Evolutionary conservation across 2,888 invertebrate genomes (phyloP).

Genomic region (Pyrocoelia pectoralis): DNA sequence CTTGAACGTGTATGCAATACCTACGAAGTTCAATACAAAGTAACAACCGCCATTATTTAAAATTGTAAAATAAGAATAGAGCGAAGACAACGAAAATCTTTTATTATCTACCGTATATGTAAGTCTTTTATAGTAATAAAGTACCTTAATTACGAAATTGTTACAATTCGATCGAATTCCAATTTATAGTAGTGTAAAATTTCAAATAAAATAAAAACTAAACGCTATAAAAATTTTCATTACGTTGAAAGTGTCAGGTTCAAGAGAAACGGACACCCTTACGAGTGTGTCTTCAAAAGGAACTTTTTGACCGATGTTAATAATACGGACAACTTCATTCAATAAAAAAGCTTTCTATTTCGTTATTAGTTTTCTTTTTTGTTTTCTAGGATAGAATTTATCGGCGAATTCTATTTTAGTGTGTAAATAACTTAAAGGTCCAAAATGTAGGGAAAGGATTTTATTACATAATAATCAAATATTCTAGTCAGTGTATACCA

Average conservation of each 20-base stretch:
- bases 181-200: slow-evolving; percentile 32
- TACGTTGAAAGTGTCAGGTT: slow-evolving; percentile 49
- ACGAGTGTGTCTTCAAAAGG: slow-evolving; percentile 49
- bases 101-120: too few species aligned
- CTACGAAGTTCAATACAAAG: too few species aligned
- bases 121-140: too few species aligned
- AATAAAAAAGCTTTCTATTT: slow-evolving; percentile 13
- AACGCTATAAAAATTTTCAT: slow-evolving; percentile 53
- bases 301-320: slow-evolving; percentile 41
- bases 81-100: too few species aligned
- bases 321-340: slow-evolving; percentile 42
- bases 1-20: too few species aligned
- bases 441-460: neutral
- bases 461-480: slow-evolving; percentile 5
- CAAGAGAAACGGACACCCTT: slow-evolving; percentile 51
- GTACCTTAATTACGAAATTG: too few species aligned
- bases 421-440: neutral
- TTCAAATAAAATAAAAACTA: slow-evolving; percentile 32
- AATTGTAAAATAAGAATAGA: too few species aligned
- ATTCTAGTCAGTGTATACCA: neutral
- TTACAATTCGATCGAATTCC: slow-evolving; percentile 10
- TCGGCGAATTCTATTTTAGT: neutral
- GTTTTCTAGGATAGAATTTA: too few species aligned
- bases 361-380: neutral
- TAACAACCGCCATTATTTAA: too few species aligned